phyloP scores from a whole-genome alignment of 2,888 invertebrate species.

The Holacanthella duospinosa region DNA sequence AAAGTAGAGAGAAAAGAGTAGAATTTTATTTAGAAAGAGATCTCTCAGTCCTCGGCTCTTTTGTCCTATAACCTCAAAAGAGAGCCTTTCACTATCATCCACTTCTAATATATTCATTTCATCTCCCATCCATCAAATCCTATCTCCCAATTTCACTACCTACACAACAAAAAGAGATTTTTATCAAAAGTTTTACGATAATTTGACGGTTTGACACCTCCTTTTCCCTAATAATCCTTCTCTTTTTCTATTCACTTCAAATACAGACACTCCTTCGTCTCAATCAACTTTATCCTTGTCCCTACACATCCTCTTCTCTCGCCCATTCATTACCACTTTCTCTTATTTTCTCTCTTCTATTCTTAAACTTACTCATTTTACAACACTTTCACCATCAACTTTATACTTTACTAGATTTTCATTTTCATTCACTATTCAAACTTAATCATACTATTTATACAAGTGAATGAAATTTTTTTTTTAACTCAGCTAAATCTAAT shows the following conservation, averaged over 20 bases:
- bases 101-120: constrained; percentile 3
- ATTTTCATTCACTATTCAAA: no score
- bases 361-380: no score
- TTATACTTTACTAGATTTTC: no score
- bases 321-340: background rate
- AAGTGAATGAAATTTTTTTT: no score
- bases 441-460: no score
- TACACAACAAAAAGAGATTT: background rate
- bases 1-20: background rate
- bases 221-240: constrained; percentile 8
- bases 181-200: constrained; percentile 18
- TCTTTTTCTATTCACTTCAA: constrained; percentile 17
- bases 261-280: constrained; percentile 8
- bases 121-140: background rate
- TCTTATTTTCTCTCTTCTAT: no score
- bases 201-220: constrained; percentile 27
- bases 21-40: background rate
- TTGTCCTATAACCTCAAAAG: background rate
- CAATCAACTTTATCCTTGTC: no score
- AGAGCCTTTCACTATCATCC: background rate
- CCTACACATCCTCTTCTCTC: background rate
- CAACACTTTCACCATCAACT: no score
- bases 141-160: background rate
- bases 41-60: background rate
- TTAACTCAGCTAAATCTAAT: no score